Base-by-base conservation (phyloP, 2,888 invertebrate species). In the Standfussiana lucernea region DNA sequence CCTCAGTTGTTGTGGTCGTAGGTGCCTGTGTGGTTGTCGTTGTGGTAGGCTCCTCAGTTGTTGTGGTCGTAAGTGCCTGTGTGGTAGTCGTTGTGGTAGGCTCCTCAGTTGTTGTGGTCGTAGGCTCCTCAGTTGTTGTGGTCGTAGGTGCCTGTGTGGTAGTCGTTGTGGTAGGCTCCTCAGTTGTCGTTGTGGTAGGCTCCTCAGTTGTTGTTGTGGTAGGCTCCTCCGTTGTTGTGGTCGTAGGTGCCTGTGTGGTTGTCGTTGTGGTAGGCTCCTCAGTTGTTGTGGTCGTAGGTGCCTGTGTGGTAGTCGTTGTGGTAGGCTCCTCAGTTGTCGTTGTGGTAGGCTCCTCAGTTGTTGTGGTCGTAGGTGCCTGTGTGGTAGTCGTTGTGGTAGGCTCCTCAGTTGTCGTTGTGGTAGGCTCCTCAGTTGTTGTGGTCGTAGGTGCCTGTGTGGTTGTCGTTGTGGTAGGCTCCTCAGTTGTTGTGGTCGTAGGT, bases 131-230 rank as follows among this genome's bases (percentile, higher is more conserved):
- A 0, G 75, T 70, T 0, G 79, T 80, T 8, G 28, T 24, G 1
- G 82, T 74, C 0, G 74, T 21, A 6, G 78, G n/a, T 4, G 66
- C 73, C n/a, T 64, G 45, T 2, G 82, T 81, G 0, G 79, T 76
- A 0, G 35, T n/a, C 1, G n/a, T n/a, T 1, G 1, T 50, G 0
- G 69, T 56, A 1, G n/a, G n/a, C n/a, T n/a, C n/a, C n/a, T n/a
- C n/a, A n/a, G n/a, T n/a, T n/a, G n/a, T n/a, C n/a, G n/a, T n/a
- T n/a, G n/a, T n/a, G n/a, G 73, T 15, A 3, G 79, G 66, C 1
- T 6, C 59, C 5, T 45, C 37, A 2, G 82, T 77, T 0, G 86
- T 80, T 1, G 79, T 75, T 2, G 82, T 78, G 0, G 70, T 15
- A 0, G 77, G 35, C 50, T 28, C 71, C 3, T 72, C 64, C 1